Base-by-base conservation (phyloP, 2,888 invertebrate species). In the Notocelia uddmanniana region DNA sequence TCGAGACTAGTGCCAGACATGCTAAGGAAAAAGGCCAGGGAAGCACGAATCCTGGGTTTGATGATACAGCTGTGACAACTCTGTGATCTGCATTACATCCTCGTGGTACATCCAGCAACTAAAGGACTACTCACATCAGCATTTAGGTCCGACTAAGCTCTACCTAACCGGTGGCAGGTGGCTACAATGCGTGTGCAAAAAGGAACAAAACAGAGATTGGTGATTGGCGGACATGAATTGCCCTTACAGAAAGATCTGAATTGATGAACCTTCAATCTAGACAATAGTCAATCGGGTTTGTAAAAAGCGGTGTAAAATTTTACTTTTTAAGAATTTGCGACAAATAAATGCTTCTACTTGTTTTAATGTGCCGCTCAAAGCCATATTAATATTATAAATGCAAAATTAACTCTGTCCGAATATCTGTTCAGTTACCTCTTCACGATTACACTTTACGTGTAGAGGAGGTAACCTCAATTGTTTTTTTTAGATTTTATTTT, bases 1-100 rank as follows among this genome's bases (percentile, higher is more conserved):
- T 91, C 0, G 83, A 88, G 71, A 78, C 78, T 15, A 80, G 78
- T 3, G 78, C 78, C 31, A 81, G 71, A 59, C 68, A 34, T 1
- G 68, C 63, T 15, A 68, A 21, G 13, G 67, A 70, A 0, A 67
- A 73, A 18, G 19, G 9, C 9, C 34, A 45, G n/a, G 69, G 64
- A 15, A 69, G 54, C 2, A 59, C 54, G 21, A 66, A 69, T 18
- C 31, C 69, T 5, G 73, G 59, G 11, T 66, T 68, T 41, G 66
- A 69, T n/a, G 62, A 72, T 15, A 57, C 34, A 13, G 72, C 50
- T 15, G 68, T 68, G 0, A 67, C 72, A 21, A 34, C 54, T 19
- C 10, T 72, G 2, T 72, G 66, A 72, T 23, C 5, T n/a, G 34
- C 19, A 19, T 26, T 15, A 11, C 26, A 26, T 9, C 13, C 37